Base-by-base conservation (phyloP, 2,888 invertebrate genomes). In the Acrocyrtus sp. region DNA sequence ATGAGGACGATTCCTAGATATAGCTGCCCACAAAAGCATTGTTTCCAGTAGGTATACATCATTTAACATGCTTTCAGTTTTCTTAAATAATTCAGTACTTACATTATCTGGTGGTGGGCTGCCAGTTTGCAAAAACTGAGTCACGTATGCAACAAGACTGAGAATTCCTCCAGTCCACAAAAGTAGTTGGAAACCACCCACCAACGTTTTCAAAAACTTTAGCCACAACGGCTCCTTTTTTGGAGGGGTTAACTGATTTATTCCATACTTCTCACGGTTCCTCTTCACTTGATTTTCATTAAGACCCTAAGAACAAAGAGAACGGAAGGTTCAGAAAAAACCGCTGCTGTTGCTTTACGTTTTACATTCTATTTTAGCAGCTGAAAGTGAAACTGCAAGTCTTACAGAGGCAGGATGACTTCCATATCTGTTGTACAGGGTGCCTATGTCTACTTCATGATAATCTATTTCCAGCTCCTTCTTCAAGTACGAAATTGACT, bases 401-500 rank as follows among this genome's bases (percentile, higher is more conserved):
- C 53, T 63, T 67, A 73, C 77, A 6, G 63, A 67, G 19, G 60
- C 84, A n/a, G 86, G 84, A 82, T 87, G 84, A 56, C 86, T 84
- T 58, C 84, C 85, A 50, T 86, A 83, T 48, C 87, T 82, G 41
- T 83, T 82, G 78, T 85, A 86, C 43, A 88, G 82, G 77, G 87
- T 87, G 61, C 87, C 87, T 57, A 88, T 82, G 26, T 86, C 84
- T 65, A 88, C 84, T 81, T 84, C 85, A 83, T 88, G 88, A 80
- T 88, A 88, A 81, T 88, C 88, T 83, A 88, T 87, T 77, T 86
- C 85, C 77, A 88, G 81, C 82, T 88, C 88, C 82, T 87, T 86
- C 80, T 88, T 88, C 78, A 88, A 85, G 72, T 87, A 86, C 77
- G 86, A 85, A 79, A 88, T 79, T 67, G 88, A 84, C 77, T 81